Evolutionary conservation across 2,888 invertebrate species (phyloP).

Genomic region (Pseudococcus viburni): DNA sequence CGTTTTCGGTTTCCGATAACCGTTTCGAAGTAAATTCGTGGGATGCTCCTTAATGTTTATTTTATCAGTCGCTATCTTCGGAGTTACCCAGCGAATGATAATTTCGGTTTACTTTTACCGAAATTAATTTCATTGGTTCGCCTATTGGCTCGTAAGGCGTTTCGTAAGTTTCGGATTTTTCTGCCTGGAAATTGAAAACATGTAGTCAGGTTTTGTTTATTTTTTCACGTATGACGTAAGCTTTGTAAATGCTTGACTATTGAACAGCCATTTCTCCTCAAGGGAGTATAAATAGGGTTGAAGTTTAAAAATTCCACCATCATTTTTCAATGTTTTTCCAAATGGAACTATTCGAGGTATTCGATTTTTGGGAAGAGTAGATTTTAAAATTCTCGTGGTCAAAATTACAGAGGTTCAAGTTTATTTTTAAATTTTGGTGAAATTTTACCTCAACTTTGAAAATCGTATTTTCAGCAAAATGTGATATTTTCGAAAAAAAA

Average conservation of each 20-base stretch:
- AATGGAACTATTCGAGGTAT: no score
- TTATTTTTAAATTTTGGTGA: no score
- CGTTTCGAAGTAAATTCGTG: not conserved
- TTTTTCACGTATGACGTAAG: not conserved
- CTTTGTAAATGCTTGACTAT: not conserved
- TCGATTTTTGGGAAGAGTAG: no score
- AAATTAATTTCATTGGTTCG: slow-evolving; percentile 53
- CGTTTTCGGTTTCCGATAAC: not conserved
- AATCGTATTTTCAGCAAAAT: no score
- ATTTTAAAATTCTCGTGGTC: no score
- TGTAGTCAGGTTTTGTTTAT: not conserved
- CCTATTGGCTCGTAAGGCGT: not conserved
- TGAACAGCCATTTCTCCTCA: not conserved
- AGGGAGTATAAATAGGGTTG: no score
- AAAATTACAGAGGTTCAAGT: no score
- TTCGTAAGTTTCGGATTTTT: not conserved
- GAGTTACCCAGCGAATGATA: slow-evolving; percentile 57
- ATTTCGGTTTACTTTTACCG: slow-evolving; percentile 19
- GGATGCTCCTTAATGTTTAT: slow-evolving; percentile 17
- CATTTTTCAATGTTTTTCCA: no score
- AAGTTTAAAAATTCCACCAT: no score
- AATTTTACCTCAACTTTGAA: no score
- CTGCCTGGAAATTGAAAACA: slow-evolving; percentile 19
- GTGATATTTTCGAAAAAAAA: no score
- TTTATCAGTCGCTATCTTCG: slow-evolving; percentile 63